Conservation (phyloP, 2,797 vertebrate species). For the Chlorospingus semifuscus region DNA sequence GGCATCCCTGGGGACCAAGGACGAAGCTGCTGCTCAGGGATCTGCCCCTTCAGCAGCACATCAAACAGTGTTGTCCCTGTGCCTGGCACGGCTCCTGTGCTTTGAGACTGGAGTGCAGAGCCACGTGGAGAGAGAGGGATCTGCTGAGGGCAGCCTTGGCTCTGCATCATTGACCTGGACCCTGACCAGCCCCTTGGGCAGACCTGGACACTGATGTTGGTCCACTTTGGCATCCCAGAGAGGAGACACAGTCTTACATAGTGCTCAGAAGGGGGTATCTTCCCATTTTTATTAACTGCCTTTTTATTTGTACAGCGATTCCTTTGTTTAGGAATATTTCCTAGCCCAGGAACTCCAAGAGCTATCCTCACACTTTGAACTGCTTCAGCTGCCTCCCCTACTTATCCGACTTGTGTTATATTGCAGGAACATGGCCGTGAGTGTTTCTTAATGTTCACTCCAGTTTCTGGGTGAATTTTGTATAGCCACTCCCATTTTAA, state of each 20-base stretch:
- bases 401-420: background rate
- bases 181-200: background rate
- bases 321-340: background rate
- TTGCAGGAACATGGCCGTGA: background rate
- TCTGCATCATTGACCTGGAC: accelerated
- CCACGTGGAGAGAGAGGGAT: background rate
- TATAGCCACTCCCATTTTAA: background rate
- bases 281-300: background rate
- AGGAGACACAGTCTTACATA: accelerated
- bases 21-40: background rate
- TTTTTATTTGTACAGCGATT: background rate
- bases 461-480: background rate
- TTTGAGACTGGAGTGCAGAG: background rate
- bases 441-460: background rate
- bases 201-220: background rate
- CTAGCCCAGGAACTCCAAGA: background rate
- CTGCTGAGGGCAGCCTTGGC: background rate
- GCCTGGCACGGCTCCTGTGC: background rate
- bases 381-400: background rate
- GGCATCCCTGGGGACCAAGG: background rate
- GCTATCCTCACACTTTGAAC: background rate
- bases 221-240: background rate
- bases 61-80: accelerated
- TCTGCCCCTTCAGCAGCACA: background rate
- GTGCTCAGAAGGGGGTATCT: background rate